A percentile compares a stretch with the other conserved stretches of the same genome.
phyloP scores from a whole-genome alignment of 2,113 vertebrate species.

The Archilochus colubris region DNA sequence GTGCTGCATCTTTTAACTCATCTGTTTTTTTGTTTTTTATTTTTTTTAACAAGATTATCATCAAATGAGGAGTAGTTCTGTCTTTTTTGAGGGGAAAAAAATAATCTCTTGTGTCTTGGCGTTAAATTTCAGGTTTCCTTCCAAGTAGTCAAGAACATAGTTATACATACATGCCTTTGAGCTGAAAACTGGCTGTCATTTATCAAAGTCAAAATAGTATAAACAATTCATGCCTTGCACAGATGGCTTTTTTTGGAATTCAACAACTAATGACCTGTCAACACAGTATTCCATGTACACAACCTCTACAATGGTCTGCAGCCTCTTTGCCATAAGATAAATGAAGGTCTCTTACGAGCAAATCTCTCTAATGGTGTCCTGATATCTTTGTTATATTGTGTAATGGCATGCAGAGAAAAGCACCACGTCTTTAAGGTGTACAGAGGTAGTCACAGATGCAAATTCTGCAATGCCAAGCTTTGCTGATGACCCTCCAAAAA shows the following conservation, averaged over 20 bases:
- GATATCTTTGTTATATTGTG: not conserved
- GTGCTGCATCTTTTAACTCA: not conserved
- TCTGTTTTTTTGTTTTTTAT: too few species aligned
- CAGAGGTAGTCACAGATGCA: conserved; percentile 1
- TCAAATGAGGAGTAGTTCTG: too few species aligned
- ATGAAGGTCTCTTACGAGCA: not conserved
- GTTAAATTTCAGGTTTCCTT: conserved; percentile 13
- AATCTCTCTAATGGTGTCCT: not conserved
- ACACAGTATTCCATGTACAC: not conserved
- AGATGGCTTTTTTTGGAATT: not conserved
- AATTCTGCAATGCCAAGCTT: conserved; percentile 22
- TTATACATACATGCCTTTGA: not conserved
- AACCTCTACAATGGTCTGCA: not conserved
- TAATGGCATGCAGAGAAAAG: not conserved
- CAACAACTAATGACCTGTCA: conserved; percentile 3
- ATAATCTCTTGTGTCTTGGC: not conserved
- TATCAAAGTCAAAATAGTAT: conserved; percentile 13
- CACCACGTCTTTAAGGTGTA: fast-evolving
- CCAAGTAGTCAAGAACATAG: not conserved
- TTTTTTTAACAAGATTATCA: too few species aligned
- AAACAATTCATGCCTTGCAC: conserved; percentile 31
- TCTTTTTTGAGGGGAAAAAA: not conserved
- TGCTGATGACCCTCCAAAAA: not conserved
- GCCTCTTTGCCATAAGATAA: not conserved
- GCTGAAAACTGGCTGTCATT: not conserved